These are phyloP conservation scores for Dicyrtomina minuta DNA, from an alignment of 2,888 invertebrate genomes.

Conservation along the genomic window DNA sequence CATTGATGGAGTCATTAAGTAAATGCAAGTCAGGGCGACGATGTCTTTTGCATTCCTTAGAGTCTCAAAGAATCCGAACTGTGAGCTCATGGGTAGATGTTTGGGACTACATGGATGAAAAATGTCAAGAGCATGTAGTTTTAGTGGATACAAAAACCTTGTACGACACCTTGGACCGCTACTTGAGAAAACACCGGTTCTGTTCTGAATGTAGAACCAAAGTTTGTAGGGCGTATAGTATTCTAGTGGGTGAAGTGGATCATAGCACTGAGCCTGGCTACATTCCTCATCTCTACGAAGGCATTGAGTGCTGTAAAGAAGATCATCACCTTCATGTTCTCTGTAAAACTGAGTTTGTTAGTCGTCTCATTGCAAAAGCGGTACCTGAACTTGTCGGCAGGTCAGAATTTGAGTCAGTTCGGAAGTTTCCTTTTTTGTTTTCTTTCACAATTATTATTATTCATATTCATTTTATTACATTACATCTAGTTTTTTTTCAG, in stretches of 20 bases:
- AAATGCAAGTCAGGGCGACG: slow-evolving; percentile 61
- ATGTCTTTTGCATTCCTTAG: slow-evolving; percentile 85
- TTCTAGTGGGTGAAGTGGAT: slow-evolving; percentile 72
- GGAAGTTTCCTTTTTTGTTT: slow-evolving; percentile 10
- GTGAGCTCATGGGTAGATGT: slow-evolving; percentile 69
- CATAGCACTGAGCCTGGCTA: slow-evolving; percentile 86
- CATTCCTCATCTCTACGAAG: slow-evolving; percentile 80
- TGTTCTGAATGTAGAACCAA: slow-evolving; percentile 91
- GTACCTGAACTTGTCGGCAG: slow-evolving; percentile 87
- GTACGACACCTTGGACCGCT: slow-evolving; percentile 82
- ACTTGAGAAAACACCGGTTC: slow-evolving; percentile 79
- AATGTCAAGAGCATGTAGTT: slow-evolving; percentile 65
- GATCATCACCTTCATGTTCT: slow-evolving; percentile 86
- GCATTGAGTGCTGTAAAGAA: slow-evolving; percentile 79
- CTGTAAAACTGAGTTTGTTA: slow-evolving; percentile 84
- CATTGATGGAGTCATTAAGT: slow-evolving; percentile 44
- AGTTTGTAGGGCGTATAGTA: slow-evolving; percentile 80
- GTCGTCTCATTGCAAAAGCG: slow-evolving; percentile 81
- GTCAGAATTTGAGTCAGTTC: slow-evolving; percentile 60
- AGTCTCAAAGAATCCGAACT: slow-evolving; percentile 76
- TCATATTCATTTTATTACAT: not conserved
- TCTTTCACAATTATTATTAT: slow-evolving; percentile 5
- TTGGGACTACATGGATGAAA: slow-evolving; percentile 61
- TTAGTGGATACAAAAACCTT: slow-evolving; percentile 82
- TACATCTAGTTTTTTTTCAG: not conserved